phyloP scores from a whole-genome alignment of 2,113 vertebrate genomes.

The Protobothrops mucrosquamatus region DNA sequence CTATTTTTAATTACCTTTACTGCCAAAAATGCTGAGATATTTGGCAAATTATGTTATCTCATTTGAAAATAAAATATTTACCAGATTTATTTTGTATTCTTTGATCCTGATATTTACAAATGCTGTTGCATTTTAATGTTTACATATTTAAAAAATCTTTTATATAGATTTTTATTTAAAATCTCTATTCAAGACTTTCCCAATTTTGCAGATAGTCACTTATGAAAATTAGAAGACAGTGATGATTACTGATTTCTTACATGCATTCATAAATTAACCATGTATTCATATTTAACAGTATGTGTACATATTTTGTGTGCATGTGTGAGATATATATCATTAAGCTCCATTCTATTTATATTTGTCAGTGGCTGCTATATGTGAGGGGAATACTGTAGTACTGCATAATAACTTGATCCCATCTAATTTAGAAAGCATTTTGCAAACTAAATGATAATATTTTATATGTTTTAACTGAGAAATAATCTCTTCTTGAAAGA shows the following conservation, averaged over 20 bases:
- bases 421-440: conserved; percentile 11
- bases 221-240: conserved; percentile 2
- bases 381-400: background rate
- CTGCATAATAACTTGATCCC: background rate
- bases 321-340: conserved; percentile 9
- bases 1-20: background rate
- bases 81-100: background rate
- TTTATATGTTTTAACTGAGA: conserved; percentile 10
- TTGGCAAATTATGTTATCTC: background rate
- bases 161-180: background rate
- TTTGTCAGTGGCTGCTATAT: conserved; percentile 29
- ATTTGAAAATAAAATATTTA: background rate
- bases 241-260: background rate
- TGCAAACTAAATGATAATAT: background rate
- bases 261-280: background rate
- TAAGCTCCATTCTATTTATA: conserved; percentile 1
- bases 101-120: background rate
- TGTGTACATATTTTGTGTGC: conserved; percentile 1
- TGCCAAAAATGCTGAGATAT: background rate
- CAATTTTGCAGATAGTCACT: background rate
- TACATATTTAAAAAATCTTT: conserved; percentile 29
- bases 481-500: conserved; percentile 34
- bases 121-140: background rate
- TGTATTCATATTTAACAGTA: background rate
- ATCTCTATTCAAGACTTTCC: background rate